Evolutionary conservation across 2,797 vertebrate genomes (phyloP), one percentile per base, ranked within the genome.

Genomic region (Poecilia wingei): DNA sequence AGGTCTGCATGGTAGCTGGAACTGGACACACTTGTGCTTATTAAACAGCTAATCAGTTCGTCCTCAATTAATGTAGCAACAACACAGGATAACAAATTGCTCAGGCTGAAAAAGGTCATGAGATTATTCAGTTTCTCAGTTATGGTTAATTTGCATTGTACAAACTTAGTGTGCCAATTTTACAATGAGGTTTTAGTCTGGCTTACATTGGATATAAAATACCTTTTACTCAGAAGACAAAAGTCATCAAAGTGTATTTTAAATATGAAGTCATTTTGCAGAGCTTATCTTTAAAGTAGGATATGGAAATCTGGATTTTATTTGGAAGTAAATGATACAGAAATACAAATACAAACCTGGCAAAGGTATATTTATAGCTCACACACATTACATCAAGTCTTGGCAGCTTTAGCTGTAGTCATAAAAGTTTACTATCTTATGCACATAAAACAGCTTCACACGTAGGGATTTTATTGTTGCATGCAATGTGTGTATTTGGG

Each of bases 371-470:
- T 77, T 53, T 45, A 46, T 41, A 74, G 64, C 43, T 75, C 36
- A 39, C 59, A 66, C 75, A 81, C 28, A 78, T 81, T 28, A 61
- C 49, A 70, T 20, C 13, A 28, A 61, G 55, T 28, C 71, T 20
- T 66, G 57, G 3, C 55, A 3, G 6, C 64, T 69, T 79, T 61
- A 76, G 36, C 55, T 51, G 64, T 76, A 74, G 43, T 61, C 53
- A 79, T 73, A 57, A 82, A 74, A 77, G 22, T 46, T 57, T 64
- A 70, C 68, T 72, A 68, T 18, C 61, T 28, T 41, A 64, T 75
- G 45, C 82, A 79, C 74, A 80, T 79, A 36, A 73, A 75, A 83
- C 75, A 75, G 45, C 46, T 61, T 70, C 70, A 81, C 59, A 59
- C n/a, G 55, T 8, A 59, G 31, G 18, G 51, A 41, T 68, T 71